Base-by-base conservation (phyloP, 37 sponge, comb jelly and placozoan genomes). In the Mnemiopsis leidyi region DNA sequence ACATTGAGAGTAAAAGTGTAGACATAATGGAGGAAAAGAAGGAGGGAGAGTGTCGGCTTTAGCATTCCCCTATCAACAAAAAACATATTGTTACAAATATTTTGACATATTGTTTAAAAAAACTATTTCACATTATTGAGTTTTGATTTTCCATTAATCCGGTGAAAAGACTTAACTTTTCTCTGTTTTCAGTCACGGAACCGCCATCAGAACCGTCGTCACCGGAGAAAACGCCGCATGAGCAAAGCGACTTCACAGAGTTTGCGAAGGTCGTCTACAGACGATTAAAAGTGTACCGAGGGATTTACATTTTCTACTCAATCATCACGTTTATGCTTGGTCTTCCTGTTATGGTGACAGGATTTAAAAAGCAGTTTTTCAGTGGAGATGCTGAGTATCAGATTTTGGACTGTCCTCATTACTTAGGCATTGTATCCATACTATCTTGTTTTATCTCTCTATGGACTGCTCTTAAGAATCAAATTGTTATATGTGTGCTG, bases 231-330 rank as follows among this genome's bases (percentile, higher is more conserved):
- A 34, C 79, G 5, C 36, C 16, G 33, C 24, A 69, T 3, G 73
- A 69, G n/a, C 26, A 77, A 32, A 77, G 36, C 33, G 79, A 85
- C 90, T 85, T 85, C 48, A 85, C 61, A 35, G 90, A 85, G 35
- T 85, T 85, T 85, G 90, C 90, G 5, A 40, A 38, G 23, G 90
- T 85, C n/a, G 90, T 85, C 61, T 85, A 85, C 61, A 35, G 35
- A 36, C 90, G 90, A 5, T 29, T 85, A n/a, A 85, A 85, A 61
- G 35, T 85, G n/a, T 85, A 85, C 48, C 90, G 90, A 28, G 90
- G 90, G 25, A 85, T 85, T 29, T 85, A 85, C 90, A 85, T 85
- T n/a, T 85, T 85, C 61, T 85, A 85, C 90, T 85, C 90, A 23
- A 85, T 85, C 32, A 85, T 40, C 48, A 85, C 61, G 16, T 85